phyloP scores from a whole-genome alignment of 2,888 invertebrate species.

The Aproaerema taeniolella region DNA sequence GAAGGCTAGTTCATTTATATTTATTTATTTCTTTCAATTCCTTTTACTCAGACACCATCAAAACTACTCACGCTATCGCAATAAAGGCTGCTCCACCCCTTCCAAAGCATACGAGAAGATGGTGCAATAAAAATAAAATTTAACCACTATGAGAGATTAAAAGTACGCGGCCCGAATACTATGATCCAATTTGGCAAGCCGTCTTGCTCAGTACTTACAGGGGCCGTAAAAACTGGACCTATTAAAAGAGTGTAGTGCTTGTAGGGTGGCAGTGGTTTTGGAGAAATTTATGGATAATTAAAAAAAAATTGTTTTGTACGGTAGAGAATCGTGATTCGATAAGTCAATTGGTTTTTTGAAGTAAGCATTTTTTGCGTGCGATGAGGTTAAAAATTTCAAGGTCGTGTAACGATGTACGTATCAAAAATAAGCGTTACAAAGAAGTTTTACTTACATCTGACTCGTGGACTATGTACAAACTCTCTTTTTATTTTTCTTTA shows the following conservation, averaged over 20 bases:
- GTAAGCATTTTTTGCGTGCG: background rate
- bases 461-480: no score
- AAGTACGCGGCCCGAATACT: constrained; percentile 11
- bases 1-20: no score
- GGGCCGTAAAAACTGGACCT: constrained; percentile 19
- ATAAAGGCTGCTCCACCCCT: background rate
- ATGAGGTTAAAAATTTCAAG: background rate
- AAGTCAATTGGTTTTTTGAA: background rate
- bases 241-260: constrained; percentile 18
- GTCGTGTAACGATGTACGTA: no score
- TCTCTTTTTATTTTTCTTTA: no score
- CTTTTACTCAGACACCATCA: no score
- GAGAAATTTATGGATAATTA: background rate
- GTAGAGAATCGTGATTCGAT: background rate
- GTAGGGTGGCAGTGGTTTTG: constrained; percentile 6
- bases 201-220: constrained; percentile 23
- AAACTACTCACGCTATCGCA: background rate
- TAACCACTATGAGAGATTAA: constrained; percentile 11
- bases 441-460: background rate
- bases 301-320: background rate
- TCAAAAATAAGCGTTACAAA: background rate
- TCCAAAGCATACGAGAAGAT: constrained; percentile 6
- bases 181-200: constrained; percentile 26
- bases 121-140: constrained; percentile 14
- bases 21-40: no score